These are phyloP conservation scores for Panthera uncia DNA, from an alignment of 2,113 vertebrate species.

Conservation along the genomic window DNA sequence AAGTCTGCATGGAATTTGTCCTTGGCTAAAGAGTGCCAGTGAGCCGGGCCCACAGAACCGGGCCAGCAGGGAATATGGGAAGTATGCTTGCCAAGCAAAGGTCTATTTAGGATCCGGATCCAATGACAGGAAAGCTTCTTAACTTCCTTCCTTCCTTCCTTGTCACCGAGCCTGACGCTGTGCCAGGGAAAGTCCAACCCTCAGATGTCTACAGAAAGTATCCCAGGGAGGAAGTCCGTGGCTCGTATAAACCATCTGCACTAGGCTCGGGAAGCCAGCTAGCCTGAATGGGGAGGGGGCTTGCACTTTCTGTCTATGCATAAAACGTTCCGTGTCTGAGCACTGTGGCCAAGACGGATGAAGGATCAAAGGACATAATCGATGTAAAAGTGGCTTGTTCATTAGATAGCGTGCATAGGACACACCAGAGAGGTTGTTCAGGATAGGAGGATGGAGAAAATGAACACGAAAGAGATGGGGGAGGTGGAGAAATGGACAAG, in stretches of 20 bases:
- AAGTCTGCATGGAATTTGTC: not conserved
- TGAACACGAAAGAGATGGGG: not conserved
- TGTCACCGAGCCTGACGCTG: not conserved
- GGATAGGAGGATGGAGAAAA: not conserved
- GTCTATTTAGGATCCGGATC: conserved; percentile 26
- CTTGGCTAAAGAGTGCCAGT: not conserved
- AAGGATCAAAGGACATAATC: not conserved
- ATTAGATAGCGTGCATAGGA: not conserved
- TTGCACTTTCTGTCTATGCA: not conserved
- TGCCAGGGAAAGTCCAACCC: not conserved
- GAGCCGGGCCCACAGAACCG: not conserved
- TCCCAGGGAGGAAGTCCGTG: not conserved
- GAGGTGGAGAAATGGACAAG: not conserved
- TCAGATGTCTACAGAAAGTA: not conserved
- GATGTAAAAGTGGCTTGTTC: not conserved
- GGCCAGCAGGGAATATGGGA: not conserved
- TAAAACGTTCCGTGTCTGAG: not conserved
- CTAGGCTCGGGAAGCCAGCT: not conserved
- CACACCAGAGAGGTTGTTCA: not conserved
- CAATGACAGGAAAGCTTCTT: conserved; percentile 24
- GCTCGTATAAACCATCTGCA: not conserved
- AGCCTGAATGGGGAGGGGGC: not conserved
- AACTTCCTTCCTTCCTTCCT: conserved; percentile 62
- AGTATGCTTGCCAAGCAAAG: not conserved
- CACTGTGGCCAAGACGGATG: not conserved